Percentiles rank a stretch among this genome's conserved stretches.
phyloP scores from a whole-genome alignment of 2,888 invertebrate species.

The Xestobium rufovillosum region DNA sequence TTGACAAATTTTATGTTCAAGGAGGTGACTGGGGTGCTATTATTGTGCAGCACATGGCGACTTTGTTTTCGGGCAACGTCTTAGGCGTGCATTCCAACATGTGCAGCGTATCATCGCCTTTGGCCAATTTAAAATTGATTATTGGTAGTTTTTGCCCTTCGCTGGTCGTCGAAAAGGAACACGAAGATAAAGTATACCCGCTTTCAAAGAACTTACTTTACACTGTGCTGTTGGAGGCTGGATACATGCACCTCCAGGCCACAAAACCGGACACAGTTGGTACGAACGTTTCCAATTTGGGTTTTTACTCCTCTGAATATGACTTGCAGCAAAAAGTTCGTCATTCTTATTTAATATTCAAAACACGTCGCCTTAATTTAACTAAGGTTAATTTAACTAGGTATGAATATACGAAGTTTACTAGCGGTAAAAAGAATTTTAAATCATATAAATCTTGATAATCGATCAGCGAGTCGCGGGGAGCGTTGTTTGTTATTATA shows the following conservation, averaged over 20 bases:
- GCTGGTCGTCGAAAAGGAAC: constrained; percentile 43
- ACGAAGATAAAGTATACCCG: constrained; percentile 49
- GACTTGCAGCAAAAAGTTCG: too few species aligned
- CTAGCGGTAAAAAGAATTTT: too few species aligned
- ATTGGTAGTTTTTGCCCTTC: background rate
- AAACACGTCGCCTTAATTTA: too few species aligned
- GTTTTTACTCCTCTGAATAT: too few species aligned
- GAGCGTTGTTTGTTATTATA: too few species aligned
- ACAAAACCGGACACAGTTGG: constrained; percentile 86
- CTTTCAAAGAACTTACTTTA: constrained; percentile 32
- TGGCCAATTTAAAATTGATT: background rate
- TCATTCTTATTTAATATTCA: too few species aligned
- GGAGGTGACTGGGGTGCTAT: constrained; percentile 76
- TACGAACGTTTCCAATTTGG: too few species aligned
- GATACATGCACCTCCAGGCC: constrained; percentile 71
- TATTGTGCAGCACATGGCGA: constrained; percentile 52
- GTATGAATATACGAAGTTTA: too few species aligned
- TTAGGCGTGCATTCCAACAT: constrained; percentile 51
- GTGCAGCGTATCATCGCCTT: background rate
- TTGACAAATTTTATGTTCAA: constrained; percentile 57
- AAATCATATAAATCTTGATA: too few species aligned
- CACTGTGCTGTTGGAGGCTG: constrained; percentile 47
- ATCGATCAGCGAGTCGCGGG: too few species aligned
- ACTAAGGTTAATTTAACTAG: too few species aligned
- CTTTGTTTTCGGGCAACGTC: constrained; percentile 52